A percentile compares a stretch with the other conserved stretches of the same genome.
These are phyloP conservation scores for Nebria salina DNA, from an alignment of 2,888 invertebrate species.

Conservation along the genomic window DNA sequence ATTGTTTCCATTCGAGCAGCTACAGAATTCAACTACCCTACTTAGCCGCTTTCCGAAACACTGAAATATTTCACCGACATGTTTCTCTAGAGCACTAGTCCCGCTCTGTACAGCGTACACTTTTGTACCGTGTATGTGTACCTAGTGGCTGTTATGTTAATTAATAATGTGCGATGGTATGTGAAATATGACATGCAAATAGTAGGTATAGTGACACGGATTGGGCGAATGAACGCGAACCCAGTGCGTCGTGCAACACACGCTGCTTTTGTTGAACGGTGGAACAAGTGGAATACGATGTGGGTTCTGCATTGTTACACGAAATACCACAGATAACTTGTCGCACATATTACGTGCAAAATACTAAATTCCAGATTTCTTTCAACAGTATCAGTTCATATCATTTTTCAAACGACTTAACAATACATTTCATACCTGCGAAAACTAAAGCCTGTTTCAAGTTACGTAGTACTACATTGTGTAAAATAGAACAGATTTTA, in stretches of 20 bases:
- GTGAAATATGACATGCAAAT: not conserved
- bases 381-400: no score
- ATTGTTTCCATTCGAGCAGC: not conserved
- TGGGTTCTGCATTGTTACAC: no score
- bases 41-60: not conserved
- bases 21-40: not conserved
- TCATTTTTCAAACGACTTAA: no score
- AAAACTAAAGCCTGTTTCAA: no score
- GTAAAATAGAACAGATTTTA: no score
- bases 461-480: no score
- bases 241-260: not conserved
- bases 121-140: not conserved
- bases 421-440: no score
- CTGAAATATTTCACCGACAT: not conserved
- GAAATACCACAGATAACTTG: no score
- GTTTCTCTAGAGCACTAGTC: not conserved
- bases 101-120: not conserved
- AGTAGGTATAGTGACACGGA: not conserved
- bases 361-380: no score
- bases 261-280: not conserved
- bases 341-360: no score
- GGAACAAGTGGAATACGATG: no score
- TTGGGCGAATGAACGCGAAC: not conserved
- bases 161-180: not conserved
- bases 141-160: not conserved